A percentile compares a stretch with the other conserved stretches of the same genome.
Conservation (phyloP, 2,888 invertebrate genomes). For the Hemistola chrysoprasaria region DNA sequence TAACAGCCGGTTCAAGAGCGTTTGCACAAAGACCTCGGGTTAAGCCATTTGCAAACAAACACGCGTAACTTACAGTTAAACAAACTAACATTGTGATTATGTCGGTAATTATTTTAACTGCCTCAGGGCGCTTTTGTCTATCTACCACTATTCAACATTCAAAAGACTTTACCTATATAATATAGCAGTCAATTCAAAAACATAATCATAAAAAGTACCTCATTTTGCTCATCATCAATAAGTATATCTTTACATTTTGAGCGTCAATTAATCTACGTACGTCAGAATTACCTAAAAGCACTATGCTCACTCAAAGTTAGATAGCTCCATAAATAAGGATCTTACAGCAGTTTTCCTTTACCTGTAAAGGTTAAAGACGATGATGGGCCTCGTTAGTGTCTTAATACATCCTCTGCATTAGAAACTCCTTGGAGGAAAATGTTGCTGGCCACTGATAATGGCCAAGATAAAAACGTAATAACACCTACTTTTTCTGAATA, state of each 20-base stretch:
- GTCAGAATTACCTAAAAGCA: not conserved
- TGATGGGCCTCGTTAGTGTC: conserved; percentile 28
- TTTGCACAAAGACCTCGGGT: conserved; percentile 7
- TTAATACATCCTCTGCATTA: conserved; percentile 29
- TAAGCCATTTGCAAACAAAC: conserved; percentile 15
- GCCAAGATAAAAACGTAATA: conserved; percentile 19
- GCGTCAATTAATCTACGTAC: not conserved
- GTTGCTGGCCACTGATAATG: conserved; percentile 26
- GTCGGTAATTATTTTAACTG: conserved; percentile 10
- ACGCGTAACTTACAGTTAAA: conserved; percentile 15
- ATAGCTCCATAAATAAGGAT: conserved; percentile 8
- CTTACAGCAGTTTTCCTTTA: conserved; percentile 10
- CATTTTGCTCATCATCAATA: too few species aligned
- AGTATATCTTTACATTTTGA: too few species aligned
- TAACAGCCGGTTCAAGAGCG: conserved; percentile 7
- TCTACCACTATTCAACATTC: too few species aligned
- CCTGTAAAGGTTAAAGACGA: conserved; percentile 24
- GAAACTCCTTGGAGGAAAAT: conserved; percentile 28
- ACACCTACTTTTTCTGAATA: conserved; percentile 4
- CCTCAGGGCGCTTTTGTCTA: too few species aligned
- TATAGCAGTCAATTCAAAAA: too few species aligned
- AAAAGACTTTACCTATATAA: too few species aligned
- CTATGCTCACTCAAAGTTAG: not conserved
- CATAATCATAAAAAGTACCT: too few species aligned
- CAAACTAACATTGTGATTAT: conserved; percentile 14